A percentile compares a stretch with the other conserved stretches of the same genome.
Conservation (phyloP, 2,797 vertebrate genomes). For the Halcyon badia region DNA sequence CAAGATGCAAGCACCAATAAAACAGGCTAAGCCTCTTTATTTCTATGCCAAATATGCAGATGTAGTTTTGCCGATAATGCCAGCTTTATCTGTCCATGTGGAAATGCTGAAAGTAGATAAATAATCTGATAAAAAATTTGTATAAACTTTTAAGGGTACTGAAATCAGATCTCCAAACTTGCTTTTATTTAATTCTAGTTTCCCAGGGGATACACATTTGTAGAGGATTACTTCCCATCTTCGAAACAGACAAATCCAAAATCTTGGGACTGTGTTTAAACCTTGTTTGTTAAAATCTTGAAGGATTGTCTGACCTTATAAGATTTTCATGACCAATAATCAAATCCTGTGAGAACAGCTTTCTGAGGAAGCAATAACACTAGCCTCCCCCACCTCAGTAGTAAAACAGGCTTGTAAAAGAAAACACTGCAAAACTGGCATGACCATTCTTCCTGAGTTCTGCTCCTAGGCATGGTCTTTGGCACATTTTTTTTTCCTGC, state of each 20-base stretch:
- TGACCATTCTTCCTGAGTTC: constrained; percentile 52
- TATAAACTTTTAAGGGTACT: background rate
- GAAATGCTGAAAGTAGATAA: background rate
- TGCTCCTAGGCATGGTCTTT: constrained; percentile 66
- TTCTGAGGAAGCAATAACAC: constrained; percentile 68
- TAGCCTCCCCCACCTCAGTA: constrained; percentile 35
- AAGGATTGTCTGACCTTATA: constrained; percentile 38
- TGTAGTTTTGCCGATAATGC: background rate
- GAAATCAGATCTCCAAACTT: background rate
- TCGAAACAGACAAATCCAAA: background rate
- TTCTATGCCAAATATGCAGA: background rate
- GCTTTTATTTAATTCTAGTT: background rate
- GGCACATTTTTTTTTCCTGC: constrained; percentile 51
- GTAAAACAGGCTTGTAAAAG: constrained; percentile 70
- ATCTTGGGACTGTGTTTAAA: background rate
- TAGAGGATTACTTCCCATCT: background rate
- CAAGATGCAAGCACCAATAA: background rate
- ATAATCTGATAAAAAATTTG: background rate
- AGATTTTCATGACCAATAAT: constrained; percentile 48
- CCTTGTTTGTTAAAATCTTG: constrained; percentile 11
- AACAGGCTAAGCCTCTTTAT: background rate
- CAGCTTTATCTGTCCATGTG: background rate
- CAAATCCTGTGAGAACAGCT: constrained; percentile 60
- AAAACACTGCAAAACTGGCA: constrained; percentile 61
- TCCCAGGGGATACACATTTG: background rate